Evolutionary conservation across 2,888 invertebrate species (phyloP), one percentile per base, ranked within the genome.

Genomic region (Schizaphis graminum): DNA sequence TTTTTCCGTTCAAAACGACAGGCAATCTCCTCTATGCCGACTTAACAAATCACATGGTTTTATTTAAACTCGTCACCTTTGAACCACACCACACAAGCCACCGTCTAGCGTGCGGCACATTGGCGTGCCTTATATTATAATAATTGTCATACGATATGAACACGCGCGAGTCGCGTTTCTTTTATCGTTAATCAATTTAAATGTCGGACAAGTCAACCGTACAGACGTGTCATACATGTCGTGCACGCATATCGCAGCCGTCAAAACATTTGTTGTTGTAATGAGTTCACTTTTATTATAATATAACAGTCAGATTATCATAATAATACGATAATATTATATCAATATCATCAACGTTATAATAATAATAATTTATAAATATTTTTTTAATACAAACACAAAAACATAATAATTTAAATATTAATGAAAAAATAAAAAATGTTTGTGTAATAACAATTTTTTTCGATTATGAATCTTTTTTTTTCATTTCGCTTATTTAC

Each of bases 21-120:
- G 61, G n/a, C 56, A 5, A 57, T 57, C 77, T 77, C 21, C 0
- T 21, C 1, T 16, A 35, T 21, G 77, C 53, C 56, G 91, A 85
- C 57, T n/a, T 57, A n/a, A 91, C 92, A 92, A 92, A 92, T 92
- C 35, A 47, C 61, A 35, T 10, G 92, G 86, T 57, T 61, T 86
- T 86, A 91, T 86, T 86, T 86, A 61, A 86, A 91, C 57, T 44
- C 86, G 61, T 91, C 86, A 47, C 91, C 85, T 91, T 91, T 61
- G 57, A 86, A 86, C 86, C 35, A 35, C 84, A 41, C 84, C 77
- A 24, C 67, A 77, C 89, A 49, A 44, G 77, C 49, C 77, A 35
- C 53, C 24, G 57, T 89, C 56, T 89, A 26, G 35, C n/a, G 2
- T 53, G 35, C 35, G 7, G 67, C 21, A 21, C 21, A 35, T 77